Base-by-base conservation (phyloP, 2,888 invertebrate genomes). In the Drosophila longiperda region DNA sequence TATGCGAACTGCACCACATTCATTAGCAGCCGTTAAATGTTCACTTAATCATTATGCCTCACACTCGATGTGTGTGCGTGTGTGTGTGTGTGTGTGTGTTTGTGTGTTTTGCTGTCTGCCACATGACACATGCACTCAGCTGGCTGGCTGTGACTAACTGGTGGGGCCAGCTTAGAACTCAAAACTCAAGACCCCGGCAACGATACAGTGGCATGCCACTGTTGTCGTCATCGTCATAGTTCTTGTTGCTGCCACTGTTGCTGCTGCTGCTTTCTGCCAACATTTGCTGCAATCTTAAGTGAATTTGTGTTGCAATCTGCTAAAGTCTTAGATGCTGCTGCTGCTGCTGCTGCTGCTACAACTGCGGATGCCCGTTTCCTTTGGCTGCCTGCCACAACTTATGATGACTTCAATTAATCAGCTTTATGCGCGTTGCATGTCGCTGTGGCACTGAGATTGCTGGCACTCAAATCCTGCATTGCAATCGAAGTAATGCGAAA, bases 21-120 rank as follows among this genome's bases (percentile, higher is more conserved):
- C 89, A 89, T 89, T 87, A 87, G 87, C 79, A 87, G 87, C 83
- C 87, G 80, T 86, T 88, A 88, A 88, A 89, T 89, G 88, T 83
- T 82, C 89, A 75, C 78, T 88, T 86, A 83, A 89, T 88, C 89
- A 89, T 82, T 76, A 70, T 53, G 62, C 75, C 78, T 75, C 32
- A 12, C 40, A 42, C 45, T 34, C 36, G 42, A 11, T 26, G 48
- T 57, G 12, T 32, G 32, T 26, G 23, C 54, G 17, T 48, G 7
- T 40, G 32, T 29, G 26, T 42, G 5, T 45, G 32, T 38, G 7
- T 42, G 20, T 42, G n/a, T 42, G 12, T 42, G 42, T 11, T 1
- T 42, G 12, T 20, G 29, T 50, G 52, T 38, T 17, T 55, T 34
- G 23, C 45, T 57, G 52, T 26, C 36, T 71, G 71, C 66, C 73